Evolutionary conservation across 2,797 vertebrate genomes (phyloP).

Genomic region (Scleropages formosus): DNA sequence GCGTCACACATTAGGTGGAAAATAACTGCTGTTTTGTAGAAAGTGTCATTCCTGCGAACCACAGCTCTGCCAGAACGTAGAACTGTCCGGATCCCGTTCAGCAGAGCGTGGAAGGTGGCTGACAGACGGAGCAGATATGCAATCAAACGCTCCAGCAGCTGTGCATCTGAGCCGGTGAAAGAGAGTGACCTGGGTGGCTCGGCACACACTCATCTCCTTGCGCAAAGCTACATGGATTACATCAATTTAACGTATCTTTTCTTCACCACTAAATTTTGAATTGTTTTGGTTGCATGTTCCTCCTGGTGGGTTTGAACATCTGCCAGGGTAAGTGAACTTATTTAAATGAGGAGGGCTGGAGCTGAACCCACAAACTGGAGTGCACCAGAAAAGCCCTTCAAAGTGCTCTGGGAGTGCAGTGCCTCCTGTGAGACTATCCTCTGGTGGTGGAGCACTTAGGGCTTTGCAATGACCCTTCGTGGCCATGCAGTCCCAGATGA

Average conservation of each 20-base stretch:
- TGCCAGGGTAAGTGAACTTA: conserved; percentile 3
- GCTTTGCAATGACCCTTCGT: conserved; percentile 5
- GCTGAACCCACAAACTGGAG: neutral
- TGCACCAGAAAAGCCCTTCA: neutral
- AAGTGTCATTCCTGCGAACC: conserved; percentile 1
- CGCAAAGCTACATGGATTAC: too few species aligned
- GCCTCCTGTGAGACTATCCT: neutral
- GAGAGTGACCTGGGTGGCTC: too few species aligned
- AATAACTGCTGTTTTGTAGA: too few species aligned
- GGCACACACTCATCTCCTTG: too few species aligned
- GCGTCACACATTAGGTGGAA: neutral
- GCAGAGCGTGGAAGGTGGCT: too few species aligned
- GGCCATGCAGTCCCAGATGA: neutral
- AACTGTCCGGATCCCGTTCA: too few species aligned
- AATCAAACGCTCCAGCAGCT: too few species aligned
- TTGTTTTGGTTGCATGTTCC: neutral
- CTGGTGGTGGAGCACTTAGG: neutral
- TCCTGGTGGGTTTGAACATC: neutral
- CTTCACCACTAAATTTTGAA: too few species aligned
- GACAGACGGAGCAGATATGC: too few species aligned
- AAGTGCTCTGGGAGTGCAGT: neutral
- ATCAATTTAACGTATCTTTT: too few species aligned
- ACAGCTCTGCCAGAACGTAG: too few species aligned
- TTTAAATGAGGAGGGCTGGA: neutral
- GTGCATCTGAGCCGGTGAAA: too few species aligned